Percentiles rank a stretch among this genome's conserved stretches.
Evolutionary conservation across 2,888 invertebrate genomes (phyloP).

Genomic region (Drosophila cognata): DNA sequence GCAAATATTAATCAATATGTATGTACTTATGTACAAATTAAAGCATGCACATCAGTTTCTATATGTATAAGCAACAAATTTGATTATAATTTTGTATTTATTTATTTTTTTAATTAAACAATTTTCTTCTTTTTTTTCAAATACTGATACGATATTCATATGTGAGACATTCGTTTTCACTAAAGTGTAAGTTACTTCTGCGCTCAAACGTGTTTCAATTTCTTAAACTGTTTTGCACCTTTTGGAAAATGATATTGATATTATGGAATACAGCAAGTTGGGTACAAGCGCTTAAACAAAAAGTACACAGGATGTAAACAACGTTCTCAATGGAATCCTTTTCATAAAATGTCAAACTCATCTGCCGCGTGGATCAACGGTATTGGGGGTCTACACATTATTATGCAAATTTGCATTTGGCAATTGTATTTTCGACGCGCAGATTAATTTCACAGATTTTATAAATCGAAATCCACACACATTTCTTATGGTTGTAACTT

Average conservation of each 20-base stretch:
- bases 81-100: conserved; percentile 8
- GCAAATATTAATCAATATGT: conserved; percentile 18
- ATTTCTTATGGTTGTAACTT: conserved; percentile 55
- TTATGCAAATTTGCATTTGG: conserved; percentile 2
- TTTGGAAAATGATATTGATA: conserved; percentile 35
- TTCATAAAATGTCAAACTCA: conserved; percentile 30
- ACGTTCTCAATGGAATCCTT: conserved; percentile 4
- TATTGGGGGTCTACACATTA: not conserved
- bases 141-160: conserved; percentile 83
- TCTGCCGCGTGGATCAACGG: conserved; percentile 24
- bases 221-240: conserved; percentile 60
- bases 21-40: conserved; percentile 14
- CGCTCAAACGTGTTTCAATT: conserved; percentile 85
- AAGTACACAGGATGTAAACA: conserved; percentile 35
- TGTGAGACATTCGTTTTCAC: conserved; percentile 46
- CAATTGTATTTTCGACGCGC: conserved; percentile 4
- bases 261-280: conserved; percentile 79
- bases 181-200: conserved; percentile 44
- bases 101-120: conserved; percentile 6
- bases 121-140: not conserved
- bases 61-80: not conserved
- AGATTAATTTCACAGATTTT: conserved; percentile 65
- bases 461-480: conserved; percentile 70
- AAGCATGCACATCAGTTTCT: conserved; percentile 15
- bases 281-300: conserved; percentile 76